Conservation (phyloP, 30 jellyfish, hydroid and myxozoan genomes). For the Cassiopea xamachana region DNA sequence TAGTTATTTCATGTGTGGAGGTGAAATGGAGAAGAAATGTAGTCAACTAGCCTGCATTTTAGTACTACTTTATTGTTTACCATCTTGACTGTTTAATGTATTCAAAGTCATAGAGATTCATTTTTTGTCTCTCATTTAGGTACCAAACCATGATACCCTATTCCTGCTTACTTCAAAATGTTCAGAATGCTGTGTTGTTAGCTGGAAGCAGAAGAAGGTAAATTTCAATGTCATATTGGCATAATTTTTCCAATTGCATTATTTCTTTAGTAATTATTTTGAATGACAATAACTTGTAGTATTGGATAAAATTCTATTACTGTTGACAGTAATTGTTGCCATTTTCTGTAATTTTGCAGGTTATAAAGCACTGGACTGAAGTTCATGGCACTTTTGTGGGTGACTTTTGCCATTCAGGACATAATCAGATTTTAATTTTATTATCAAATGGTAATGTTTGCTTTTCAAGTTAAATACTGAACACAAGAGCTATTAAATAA, state of each 20-base stretch:
- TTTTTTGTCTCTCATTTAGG: not conserved
- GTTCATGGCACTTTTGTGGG: conserved; percentile 23
- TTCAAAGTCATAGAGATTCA: too few relatives aligned
- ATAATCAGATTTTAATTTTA: conserved; percentile 17
- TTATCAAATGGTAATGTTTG: conserved; percentile 20
- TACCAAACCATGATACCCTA: conserved; percentile 7
- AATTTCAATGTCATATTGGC: not conserved
- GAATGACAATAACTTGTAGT: not conserved
- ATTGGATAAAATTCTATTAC: not conserved
- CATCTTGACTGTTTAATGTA: too few relatives aligned
- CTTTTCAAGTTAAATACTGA: not conserved
- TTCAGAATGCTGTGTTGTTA: conserved; percentile 37
- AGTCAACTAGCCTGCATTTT: too few relatives aligned
- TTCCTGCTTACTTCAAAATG: conserved; percentile 22
- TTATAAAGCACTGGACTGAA: conserved; percentile 23
- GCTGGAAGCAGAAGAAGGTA: conserved; percentile 29
- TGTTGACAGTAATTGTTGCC: not conserved
- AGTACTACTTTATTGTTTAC: too few relatives aligned
- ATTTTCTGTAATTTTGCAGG: not conserved
- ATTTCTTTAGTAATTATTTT: not conserved
- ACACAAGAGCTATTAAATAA: not conserved
- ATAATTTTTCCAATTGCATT: not conserved
- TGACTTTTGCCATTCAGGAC: conserved; percentile 32
- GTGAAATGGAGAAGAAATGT: too few relatives aligned
- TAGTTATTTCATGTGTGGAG: too few relatives aligned